These are phyloP conservation scores for Eolophus roseicapilla DNA, from an alignment of 2,113 vertebrate species.

Conservation along the genomic window DNA sequence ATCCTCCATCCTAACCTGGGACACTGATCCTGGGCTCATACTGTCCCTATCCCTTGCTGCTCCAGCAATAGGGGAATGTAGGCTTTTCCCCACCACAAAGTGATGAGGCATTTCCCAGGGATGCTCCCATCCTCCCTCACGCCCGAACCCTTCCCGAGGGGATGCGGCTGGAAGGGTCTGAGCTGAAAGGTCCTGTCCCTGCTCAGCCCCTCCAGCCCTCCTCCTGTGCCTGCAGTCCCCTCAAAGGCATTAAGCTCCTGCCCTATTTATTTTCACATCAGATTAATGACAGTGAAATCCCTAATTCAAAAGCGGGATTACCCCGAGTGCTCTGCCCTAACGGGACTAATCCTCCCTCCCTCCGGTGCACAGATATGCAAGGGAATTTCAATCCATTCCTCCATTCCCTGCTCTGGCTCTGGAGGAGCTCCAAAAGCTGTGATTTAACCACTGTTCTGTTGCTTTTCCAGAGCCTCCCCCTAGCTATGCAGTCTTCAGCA, in stretches of 20 bases:
- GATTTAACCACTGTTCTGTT: not conserved
- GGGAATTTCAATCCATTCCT: not conserved
- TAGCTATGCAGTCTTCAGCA: not conserved
- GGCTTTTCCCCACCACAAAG: not conserved
- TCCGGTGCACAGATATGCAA: not conserved
- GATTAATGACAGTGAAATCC: conserved; percentile 27
- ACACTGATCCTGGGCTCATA: not conserved
- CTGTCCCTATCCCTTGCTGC: not conserved
- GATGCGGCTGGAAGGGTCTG: not conserved
- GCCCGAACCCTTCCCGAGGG: accelerated
- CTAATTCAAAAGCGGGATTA: not conserved
- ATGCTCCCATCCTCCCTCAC: not conserved
- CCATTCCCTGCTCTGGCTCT: not conserved
- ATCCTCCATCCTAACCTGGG: not conserved
- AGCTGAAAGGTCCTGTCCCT: not conserved
- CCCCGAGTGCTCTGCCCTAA: not conserved
- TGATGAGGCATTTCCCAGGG: not conserved
- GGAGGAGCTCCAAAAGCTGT: not conserved
- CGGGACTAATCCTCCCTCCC: not conserved
- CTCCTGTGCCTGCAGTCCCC: not conserved
- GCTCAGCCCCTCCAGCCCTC: not conserved
- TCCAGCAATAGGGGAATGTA: not conserved
- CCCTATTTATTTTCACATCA: not conserved
- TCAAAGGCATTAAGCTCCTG: not conserved
- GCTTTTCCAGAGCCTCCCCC: not conserved